phyloP scores from a whole-genome alignment of 2,888 invertebrate species.

The Fragum whitleyi region DNA sequence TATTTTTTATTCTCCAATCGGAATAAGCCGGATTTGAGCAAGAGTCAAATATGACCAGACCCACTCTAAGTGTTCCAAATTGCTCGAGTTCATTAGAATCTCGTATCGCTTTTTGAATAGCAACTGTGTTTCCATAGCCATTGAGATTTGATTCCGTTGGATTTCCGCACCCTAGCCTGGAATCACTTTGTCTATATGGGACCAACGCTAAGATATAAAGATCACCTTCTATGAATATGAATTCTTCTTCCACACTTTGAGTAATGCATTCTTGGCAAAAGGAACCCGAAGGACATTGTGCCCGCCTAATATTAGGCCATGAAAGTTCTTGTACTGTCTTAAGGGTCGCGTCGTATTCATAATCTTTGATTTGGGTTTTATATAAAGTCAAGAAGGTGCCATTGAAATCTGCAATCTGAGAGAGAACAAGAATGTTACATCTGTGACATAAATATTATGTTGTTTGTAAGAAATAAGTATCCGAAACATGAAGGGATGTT shows the following conservation, averaged over 20 bases:
- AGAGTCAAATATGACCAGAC: constrained; percentile 3
- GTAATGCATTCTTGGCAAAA: background rate
- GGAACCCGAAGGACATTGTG: background rate
- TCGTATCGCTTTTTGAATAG: background rate
- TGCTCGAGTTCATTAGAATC: background rate
- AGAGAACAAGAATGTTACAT: too few species aligned
- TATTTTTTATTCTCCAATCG: constrained; percentile 6
- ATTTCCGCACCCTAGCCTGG: background rate
- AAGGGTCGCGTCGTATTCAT: background rate
- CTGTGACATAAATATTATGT: background rate
- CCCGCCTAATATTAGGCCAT: constrained; percentile 1
- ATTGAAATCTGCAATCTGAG: background rate
- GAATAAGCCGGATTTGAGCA: background rate
- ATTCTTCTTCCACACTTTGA: background rate
- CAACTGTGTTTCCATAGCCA: background rate
- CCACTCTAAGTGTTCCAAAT: background rate
- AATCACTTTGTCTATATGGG: background rate
- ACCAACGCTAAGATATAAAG: constrained; percentile 1
- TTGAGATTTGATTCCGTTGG: background rate
- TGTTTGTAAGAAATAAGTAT: too few species aligned
- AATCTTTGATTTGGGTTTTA: background rate
- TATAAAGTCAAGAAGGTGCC: background rate
- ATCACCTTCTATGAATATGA: background rate
- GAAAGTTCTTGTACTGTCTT: background rate
- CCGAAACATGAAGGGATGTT: too few species aligned